These are phyloP conservation scores for Himalopsyche tibetana DNA, from an alignment of 2,888 invertebrate species.

Conservation along the genomic window DNA sequence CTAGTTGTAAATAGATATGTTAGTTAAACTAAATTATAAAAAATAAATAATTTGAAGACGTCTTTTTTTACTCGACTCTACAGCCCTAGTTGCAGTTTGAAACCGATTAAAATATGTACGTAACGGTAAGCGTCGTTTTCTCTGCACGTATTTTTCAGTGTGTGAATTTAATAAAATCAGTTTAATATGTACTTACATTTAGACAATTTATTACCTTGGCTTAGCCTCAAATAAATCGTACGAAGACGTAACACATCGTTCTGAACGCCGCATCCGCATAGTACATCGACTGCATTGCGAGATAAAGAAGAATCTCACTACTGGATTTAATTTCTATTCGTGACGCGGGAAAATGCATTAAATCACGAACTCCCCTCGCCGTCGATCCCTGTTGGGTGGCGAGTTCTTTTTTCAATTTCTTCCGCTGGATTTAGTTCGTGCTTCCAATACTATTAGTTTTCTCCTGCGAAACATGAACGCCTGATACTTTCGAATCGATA, in stretches of 20 bases:
- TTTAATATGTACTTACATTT: not conserved
- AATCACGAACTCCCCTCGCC: constrained; percentile 22
- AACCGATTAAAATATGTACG: too few relatives aligned
- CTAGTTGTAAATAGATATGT: too few relatives aligned
- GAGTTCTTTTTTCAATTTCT: not conserved
- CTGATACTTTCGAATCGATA: not conserved
- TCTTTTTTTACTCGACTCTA: too few relatives aligned
- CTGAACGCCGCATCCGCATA: constrained; percentile 17
- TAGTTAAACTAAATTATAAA: too few relatives aligned
- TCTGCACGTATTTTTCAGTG: not conserved
- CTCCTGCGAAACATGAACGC: constrained; percentile 3
- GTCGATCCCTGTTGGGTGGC: not conserved
- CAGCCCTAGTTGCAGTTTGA: too few relatives aligned
- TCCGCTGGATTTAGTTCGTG: constrained; percentile 6
- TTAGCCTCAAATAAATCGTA: constrained; percentile 6
- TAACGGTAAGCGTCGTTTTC: not conserved
- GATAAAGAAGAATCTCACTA: constrained; percentile 32
- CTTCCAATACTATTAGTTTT: constrained; percentile 14
- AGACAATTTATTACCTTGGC: not conserved
- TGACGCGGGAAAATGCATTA: constrained; percentile 20
- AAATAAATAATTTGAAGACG: too few relatives aligned
- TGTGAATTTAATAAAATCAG: not conserved
- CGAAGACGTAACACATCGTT: constrained; percentile 3
- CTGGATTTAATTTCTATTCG: constrained; percentile 42
- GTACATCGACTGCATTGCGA: constrained; percentile 4